Evolutionary conservation across 1,140 invertebrate species (phyloP), one percentile per base, ranked within the genome.

Genomic region (Sipha flava): DNA sequence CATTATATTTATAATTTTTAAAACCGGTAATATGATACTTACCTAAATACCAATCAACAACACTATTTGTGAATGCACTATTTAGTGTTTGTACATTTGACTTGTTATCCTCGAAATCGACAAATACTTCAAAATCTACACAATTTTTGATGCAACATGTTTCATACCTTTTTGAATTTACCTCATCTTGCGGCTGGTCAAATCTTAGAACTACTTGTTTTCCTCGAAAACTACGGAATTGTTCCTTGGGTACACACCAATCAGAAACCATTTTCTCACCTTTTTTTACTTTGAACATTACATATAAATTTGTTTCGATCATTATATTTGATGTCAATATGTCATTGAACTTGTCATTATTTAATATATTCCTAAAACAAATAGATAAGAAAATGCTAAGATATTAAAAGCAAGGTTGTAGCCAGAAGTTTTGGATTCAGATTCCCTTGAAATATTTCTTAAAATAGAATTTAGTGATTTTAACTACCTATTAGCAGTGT

Each of bases 231-330:
- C 34, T 16, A 29, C 21, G 73, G 59, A 77, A 77, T 18, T 57
- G 47, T 40, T 77, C 73, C 26, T 77, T 77, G 0, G 73, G 73
- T 0, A 77, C 4, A 59, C 73, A 77, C 73, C 73, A 77, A 59
- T 77, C 16, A 23, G 34, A 26, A 10, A 18, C 31, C 52, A 77
- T 43, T 40, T 52, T 77, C 43, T 40, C 12, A 23, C 73, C 73
- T 9, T 77, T 59, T 21, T 77, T 77, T 5, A 77, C 73, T 77
- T 77, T 77, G 52, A 77, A 77, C 73, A 77, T 77, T 16, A 77
- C 52, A 18, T 59, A 77, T 3, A 77, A 59, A 6, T 77, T 77
- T 23, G 73, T 40, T 57, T 77, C 73, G 18, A 77, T 21, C 73
- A 77, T 59, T 43, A 77, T 77, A 29, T 77, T 77, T 26, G 73